Conservation (phyloP, 2,797 vertebrate genomes). For the Eleutherodactylus coqui region DNA sequence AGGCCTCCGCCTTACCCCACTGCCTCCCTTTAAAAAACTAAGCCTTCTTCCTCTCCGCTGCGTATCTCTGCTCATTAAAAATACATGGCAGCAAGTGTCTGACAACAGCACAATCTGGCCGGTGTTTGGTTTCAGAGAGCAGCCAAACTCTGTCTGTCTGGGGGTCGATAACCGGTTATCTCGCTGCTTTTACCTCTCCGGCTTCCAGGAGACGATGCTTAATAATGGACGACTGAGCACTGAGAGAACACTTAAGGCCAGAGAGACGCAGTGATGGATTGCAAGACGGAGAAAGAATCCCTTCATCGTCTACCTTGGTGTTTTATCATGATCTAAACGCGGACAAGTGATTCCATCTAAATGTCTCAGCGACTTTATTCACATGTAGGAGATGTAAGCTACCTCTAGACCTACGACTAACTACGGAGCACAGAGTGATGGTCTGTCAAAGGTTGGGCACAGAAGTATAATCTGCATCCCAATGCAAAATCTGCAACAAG, state of each 20-base stretch:
- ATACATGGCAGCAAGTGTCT: conserved; percentile 79
- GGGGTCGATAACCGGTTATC: conserved; percentile 6
- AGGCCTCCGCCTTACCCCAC: conserved; percentile 43
- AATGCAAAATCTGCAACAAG: too few species aligned
- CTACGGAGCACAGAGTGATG: not conserved
- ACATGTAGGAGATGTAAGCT: not conserved
- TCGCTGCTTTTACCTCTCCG: not conserved
- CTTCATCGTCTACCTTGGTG: not conserved
- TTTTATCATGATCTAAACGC: not conserved
- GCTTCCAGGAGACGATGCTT: not conserved
- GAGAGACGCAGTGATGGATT: not conserved
- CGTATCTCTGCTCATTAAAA: conserved; percentile 78
- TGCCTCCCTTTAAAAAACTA: not conserved
- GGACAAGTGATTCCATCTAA: not conserved
- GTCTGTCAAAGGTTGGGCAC: not conserved
- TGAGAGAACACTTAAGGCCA: not conserved
- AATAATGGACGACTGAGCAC: conserved; percentile 12
- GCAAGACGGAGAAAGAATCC: not conserved
- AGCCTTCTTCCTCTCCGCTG: conserved; percentile 42
- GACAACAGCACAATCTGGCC: conserved; percentile 60
- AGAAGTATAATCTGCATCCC: not conserved
- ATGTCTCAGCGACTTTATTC: not conserved
- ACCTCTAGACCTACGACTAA: not conserved
- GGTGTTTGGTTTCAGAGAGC: conserved; percentile 45
- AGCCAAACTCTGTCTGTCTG: conserved; percentile 42